phyloP scores from a whole-genome alignment of 2,888 invertebrate genomes.

The Eupithecia centaureata region DNA sequence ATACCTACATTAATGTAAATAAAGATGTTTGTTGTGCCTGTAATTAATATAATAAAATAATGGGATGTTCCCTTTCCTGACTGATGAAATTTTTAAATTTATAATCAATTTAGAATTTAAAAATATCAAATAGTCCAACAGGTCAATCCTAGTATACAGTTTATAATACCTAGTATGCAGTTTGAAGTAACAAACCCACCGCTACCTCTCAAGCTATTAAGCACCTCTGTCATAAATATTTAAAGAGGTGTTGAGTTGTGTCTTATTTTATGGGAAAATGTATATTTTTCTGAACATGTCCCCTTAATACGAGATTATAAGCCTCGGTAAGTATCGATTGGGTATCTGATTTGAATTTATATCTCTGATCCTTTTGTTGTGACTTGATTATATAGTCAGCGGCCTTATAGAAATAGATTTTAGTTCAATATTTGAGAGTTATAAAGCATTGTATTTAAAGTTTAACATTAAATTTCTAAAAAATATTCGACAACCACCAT shows the following conservation, averaged over 20 bases:
- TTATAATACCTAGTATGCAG: too few relatives aligned
- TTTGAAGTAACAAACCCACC: constrained; percentile 10
- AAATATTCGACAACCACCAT: too few relatives aligned
- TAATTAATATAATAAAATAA: too few relatives aligned
- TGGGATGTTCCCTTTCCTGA: too few relatives aligned
- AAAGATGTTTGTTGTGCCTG: too few relatives aligned
- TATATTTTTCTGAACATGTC: constrained; percentile 42
- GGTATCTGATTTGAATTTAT: constrained; percentile 32
- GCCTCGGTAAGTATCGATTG: constrained; percentile 39
- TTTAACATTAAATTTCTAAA: too few relatives aligned
- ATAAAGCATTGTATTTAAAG: too few relatives aligned
- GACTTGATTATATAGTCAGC: neutral
- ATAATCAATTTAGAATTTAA: too few relatives aligned
- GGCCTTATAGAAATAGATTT: neutral
- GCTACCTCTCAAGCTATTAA: constrained; percentile 41
- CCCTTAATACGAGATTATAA: constrained; percentile 43
- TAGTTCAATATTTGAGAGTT: neutral
- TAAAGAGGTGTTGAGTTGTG: constrained; percentile 61
- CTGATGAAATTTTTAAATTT: too few relatives aligned
- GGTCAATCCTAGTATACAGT: too few relatives aligned
- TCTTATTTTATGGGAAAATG: constrained; percentile 41
- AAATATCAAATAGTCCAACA: too few relatives aligned
- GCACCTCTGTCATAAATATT: constrained; percentile 74
- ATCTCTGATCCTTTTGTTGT: constrained; percentile 17
- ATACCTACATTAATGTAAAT: too few relatives aligned